phyloP scores from a whole-genome alignment of 2,113 vertebrate genomes.

The Plestiodon gilberti region DNA sequence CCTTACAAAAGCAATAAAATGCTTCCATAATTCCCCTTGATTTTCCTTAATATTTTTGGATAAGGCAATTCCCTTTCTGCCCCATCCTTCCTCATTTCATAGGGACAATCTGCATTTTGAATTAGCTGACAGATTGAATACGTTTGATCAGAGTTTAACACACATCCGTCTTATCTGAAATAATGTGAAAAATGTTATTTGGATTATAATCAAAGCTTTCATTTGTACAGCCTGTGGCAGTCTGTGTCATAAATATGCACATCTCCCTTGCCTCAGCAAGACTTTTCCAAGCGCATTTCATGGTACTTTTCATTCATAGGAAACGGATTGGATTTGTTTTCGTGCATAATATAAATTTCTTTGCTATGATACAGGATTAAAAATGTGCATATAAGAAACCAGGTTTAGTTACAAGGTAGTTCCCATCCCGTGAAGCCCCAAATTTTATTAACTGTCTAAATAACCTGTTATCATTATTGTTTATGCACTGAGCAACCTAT shows the following conservation, averaged over 20 bases:
- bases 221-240: constrained; percentile 67
- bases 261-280: constrained; percentile 57
- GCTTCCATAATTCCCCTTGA: constrained; percentile 34
- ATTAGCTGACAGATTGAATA: constrained; percentile 64
- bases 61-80: constrained; percentile 18
- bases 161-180: constrained; percentile 69
- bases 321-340: constrained; percentile 72
- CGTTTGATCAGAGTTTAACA: constrained; percentile 68
- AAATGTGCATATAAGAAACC: constrained; percentile 41
- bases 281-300: constrained; percentile 68
- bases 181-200: constrained; percentile 70
- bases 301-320: constrained; percentile 67
- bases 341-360: constrained; percentile 70
- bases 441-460: constrained; percentile 74
- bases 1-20: constrained; percentile 44
- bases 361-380: constrained; percentile 63
- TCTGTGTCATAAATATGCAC: constrained; percentile 74
- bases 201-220: constrained; percentile 74
- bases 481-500: constrained; percentile 53
- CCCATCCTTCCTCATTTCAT: constrained; percentile 44
- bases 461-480: constrained; percentile 64
- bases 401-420: constrained; percentile 45
- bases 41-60: constrained; percentile 64
- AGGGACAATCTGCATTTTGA: constrained; percentile 43
- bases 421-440: constrained; percentile 28